These are phyloP conservation scores for Pseudoips prasinana DNA, from an alignment of 2,888 invertebrate genomes.

Conservation along the genomic window DNA sequence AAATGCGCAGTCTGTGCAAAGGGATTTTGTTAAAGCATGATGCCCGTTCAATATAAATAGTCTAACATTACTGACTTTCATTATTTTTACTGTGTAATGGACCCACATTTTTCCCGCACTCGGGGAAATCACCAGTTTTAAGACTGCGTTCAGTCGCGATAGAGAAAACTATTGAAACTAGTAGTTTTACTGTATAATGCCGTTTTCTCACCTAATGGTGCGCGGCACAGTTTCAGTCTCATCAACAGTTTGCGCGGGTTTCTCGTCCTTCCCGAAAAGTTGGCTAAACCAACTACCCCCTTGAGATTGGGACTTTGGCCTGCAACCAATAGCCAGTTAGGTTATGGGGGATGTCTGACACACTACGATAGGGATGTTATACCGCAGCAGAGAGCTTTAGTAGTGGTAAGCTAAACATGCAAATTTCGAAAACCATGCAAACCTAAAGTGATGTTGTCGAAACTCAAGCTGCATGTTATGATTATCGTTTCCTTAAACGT, in stretches of 20 bases:
- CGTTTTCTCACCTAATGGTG: slow-evolving; percentile 73
- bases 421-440: slow-evolving; percentile 19
- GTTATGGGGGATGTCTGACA: slow-evolving; percentile 41
- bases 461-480: slow-evolving; percentile 31
- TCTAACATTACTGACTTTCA: no score
- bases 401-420: slow-evolving; percentile 8
- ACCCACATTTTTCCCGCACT: no score
- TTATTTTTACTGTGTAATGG: no score
- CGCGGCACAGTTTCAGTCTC: slow-evolving; percentile 63
- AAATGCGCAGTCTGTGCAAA: no score
- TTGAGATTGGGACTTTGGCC: slow-evolving; percentile 69
- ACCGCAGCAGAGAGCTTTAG: slow-evolving; percentile 4
- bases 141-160: no score
- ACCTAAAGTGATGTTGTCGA: slow-evolving; percentile 3
- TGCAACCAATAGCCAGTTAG: slow-evolving; percentile 67
- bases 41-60: no score
- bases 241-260: slow-evolving; percentile 56
- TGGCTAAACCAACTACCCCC: slow-evolving; percentile 84
- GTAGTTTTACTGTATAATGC: slow-evolving; percentile 7
- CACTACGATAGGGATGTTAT: slow-evolving; percentile 6
- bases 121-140: no score
- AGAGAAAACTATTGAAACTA: no score
- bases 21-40: no score
- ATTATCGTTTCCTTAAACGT: no score
- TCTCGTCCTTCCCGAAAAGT: slow-evolving; percentile 76